Evolutionary conservation across 35 echinoderm and acorn worm genomes (phyloP).

Genomic region (Stichopus chloronotus): DNA sequence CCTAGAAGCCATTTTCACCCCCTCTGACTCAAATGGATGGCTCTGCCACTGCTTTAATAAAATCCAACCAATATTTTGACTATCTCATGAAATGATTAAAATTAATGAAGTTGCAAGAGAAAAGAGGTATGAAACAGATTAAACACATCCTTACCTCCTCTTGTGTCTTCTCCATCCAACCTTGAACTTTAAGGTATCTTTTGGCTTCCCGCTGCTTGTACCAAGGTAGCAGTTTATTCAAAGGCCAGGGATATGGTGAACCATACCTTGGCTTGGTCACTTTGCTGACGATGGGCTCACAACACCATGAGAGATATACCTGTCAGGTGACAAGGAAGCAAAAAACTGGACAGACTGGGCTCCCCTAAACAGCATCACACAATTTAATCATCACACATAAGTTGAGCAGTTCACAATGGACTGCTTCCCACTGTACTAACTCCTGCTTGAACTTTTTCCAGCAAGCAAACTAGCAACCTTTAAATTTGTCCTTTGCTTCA

Average conservation of each 20-base stretch:
- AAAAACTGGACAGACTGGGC: background rate
- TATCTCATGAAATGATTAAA: no score
- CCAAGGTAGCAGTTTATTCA: slow-evolving; percentile 78
- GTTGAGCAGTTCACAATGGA: background rate
- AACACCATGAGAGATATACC: slow-evolving; percentile 84
- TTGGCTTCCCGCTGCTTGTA: slow-evolving; percentile 75
- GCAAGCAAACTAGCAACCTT: no score
- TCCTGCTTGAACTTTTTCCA: no score
- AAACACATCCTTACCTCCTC: slow-evolving; percentile 71
- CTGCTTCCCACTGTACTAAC: no score
- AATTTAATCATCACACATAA: background rate
- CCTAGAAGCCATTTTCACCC: no score
- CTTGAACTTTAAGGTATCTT: slow-evolving; percentile 72
- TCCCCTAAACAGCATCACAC: background rate
- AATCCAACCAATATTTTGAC: no score
- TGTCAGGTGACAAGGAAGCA: slow-evolving; percentile 13
- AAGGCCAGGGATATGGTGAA: slow-evolving; percentile 86
- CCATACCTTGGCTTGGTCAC: slow-evolving; percentile 90
- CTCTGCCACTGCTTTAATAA: no score
- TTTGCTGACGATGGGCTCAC: slow-evolving; percentile 60
- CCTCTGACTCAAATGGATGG: no score
- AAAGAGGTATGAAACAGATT: no score
- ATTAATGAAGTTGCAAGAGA: no score
- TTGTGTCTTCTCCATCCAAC: slow-evolving; percentile 76
- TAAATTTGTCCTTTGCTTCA: no score